Evolutionary conservation across 2,797 vertebrate species (phyloP).

Genomic region (Chelon auratus): DNA sequence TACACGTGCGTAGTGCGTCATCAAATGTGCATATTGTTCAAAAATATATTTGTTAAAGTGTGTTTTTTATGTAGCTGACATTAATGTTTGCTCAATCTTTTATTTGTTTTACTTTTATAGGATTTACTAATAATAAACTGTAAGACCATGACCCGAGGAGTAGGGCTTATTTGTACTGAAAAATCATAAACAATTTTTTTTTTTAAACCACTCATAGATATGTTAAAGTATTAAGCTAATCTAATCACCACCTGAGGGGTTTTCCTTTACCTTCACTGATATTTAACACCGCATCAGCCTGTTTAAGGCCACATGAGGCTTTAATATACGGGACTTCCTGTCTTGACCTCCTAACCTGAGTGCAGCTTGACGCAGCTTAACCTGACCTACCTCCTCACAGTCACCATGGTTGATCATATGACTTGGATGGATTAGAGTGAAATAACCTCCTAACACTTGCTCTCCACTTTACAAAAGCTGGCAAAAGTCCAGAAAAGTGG

Average conservation of each 20-base stretch:
- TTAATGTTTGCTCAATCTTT: too few relatives aligned
- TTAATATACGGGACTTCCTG: conserved; percentile 58
- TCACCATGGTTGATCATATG: conserved; percentile 74
- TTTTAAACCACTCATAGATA: too few relatives aligned
- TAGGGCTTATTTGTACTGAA: too few relatives aligned
- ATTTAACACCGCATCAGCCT: background rate
- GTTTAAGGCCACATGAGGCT: background rate
- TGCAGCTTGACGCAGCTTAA: conserved; percentile 54
- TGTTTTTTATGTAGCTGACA: too few relatives aligned
- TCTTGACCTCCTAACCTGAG: conserved; percentile 2
- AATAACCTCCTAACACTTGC: conserved; percentile 40
- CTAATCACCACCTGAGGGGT: background rate
- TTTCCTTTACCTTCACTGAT: background rate
- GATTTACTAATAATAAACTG: background rate
- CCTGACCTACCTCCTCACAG: conserved; percentile 52
- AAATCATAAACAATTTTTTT: background rate
- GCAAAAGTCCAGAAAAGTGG: background rate
- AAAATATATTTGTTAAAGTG: too few relatives aligned
- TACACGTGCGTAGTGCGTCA: too few relatives aligned
- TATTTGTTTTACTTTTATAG: too few relatives aligned
- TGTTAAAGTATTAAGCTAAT: background rate
- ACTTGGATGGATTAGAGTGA: conserved; percentile 65
- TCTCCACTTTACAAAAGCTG: conserved; percentile 12
- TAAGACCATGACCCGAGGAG: background rate
- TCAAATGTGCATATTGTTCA: too few relatives aligned